Percentiles rank a stretch among this genome's conserved stretches.
Evolutionary conservation across 2,113 vertebrate genomes (phyloP).

Genomic region (Myiozetetes cayanensis): DNA sequence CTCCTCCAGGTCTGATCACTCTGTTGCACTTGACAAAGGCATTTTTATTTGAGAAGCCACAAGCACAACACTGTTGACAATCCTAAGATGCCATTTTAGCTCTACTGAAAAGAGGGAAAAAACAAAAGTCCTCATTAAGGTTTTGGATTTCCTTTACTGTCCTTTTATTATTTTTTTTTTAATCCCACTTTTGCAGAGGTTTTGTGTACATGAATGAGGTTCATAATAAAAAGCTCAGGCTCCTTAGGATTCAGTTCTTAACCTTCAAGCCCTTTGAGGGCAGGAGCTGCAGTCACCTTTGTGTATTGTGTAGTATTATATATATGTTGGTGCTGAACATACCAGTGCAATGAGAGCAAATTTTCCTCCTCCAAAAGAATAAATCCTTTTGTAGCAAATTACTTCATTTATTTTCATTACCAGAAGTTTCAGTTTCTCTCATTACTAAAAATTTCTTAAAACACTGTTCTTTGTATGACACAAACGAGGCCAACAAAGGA

Average conservation of each 20-base stretch:
- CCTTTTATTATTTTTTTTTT: neutral
- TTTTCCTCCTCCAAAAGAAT: neutral
- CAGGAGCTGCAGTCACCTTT: neutral
- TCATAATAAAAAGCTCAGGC: neutral
- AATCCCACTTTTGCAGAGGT: neutral
- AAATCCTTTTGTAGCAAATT: neutral
- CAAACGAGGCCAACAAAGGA: neutral
- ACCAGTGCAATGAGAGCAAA: neutral
- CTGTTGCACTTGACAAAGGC: rapidly evolving
- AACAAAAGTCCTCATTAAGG: neutral
- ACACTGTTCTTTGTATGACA: neutral
- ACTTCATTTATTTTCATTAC: neutral
- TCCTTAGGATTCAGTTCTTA: neutral
- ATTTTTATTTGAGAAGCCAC: neutral
- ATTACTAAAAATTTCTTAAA: neutral
- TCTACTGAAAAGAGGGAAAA: neutral
- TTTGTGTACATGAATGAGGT: neutral
- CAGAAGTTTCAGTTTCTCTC: too few relatives aligned
- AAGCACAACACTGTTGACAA: neutral
- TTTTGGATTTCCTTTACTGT: neutral
- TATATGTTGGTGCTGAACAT: neutral
- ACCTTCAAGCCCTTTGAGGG: neutral
- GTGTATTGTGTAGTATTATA: neutral
- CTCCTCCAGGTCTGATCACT: neutral
- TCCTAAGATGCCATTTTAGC: neutral